Evolutionary conservation across 2,113 vertebrate species (phyloP), one percentile per base, ranked within the genome.

Genomic region (Lagopus leucura): DNA sequence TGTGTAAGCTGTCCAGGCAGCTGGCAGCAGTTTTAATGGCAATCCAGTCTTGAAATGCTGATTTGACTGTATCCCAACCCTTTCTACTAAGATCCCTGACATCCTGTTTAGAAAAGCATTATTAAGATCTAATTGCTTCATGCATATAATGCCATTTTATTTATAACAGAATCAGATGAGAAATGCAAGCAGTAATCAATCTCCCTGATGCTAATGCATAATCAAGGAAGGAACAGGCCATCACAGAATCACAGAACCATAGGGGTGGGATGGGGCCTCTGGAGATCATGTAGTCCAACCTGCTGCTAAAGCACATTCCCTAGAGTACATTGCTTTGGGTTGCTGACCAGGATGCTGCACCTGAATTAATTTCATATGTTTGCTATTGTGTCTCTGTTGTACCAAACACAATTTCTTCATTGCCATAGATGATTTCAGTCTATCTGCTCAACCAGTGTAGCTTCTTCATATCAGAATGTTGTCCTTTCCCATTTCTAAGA

Each of bases 21-120:
- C 16, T 93, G 8, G 11, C 66, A 80, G 74, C 40, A 25, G 82
- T 88, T 93, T 88, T 71, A 92, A 82, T 9, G 1, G 71, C 65
- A 92, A 96, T 64, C 79, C 79, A 24, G 40, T 73, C 79, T 47
- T 92, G 88, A 81, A 61, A 89, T 0, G 10, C 42, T 67, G 67
- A 86, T 80, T 89, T 95, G 94, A 91, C 72, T 92, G 36, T 43
- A 78, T 43, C 17, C 78, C 85, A 89, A 90, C 73, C 82, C 76
- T 85, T 83, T 86, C 69, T 79, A 78, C 76, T 95, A 91, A 94
- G 85, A 73, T 92, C 75, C 89, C 88, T 93, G 78, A 89, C 75
- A 92, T 91, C 85, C 79, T 94, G 79, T 91, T 95, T 96, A 91
- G 82, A 82, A 96, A 94, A 93, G 65, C n/a, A 95, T 88, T 95